A percentile compares a stretch with the other conserved stretches of the same genome.
Evolutionary conservation across 2,113 vertebrate species (phyloP).

Genomic region (Gymnocephalus cernua): DNA sequence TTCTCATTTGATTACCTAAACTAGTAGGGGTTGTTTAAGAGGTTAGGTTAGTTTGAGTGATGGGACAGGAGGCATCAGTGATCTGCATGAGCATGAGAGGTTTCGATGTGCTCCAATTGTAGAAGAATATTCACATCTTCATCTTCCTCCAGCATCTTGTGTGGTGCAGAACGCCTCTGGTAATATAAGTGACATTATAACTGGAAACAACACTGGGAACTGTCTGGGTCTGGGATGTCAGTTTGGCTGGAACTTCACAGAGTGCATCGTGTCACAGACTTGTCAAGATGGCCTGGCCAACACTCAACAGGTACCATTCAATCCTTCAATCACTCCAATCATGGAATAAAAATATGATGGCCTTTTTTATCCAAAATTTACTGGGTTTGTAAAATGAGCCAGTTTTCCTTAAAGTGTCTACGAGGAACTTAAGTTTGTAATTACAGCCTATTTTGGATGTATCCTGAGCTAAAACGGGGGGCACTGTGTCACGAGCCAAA

Average conservation of each 20-base stretch:
- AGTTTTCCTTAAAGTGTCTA: neutral
- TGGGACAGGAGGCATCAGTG: neutral
- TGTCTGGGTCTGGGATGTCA: slow-evolving; percentile 78
- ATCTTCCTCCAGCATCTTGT: slow-evolving; percentile 67
- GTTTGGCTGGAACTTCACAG: slow-evolving; percentile 84
- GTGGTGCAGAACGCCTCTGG: slow-evolving; percentile 82
- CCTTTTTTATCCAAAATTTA: neutral
- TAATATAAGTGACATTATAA: slow-evolving; percentile 73
- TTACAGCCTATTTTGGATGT: too few species aligned
- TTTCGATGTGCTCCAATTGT: neutral
- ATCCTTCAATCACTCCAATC: neutral
- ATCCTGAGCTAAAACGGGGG: too few species aligned
- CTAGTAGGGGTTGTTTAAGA: neutral
- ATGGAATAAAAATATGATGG: neutral
- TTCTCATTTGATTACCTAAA: neutral
- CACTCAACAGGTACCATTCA: slow-evolving; percentile 68
- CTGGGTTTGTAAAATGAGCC: neutral
- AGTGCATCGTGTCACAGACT: slow-evolving; percentile 60
- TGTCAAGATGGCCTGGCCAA: slow-evolving; percentile 80
- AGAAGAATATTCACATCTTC: neutral
- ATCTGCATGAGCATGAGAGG: neutral
- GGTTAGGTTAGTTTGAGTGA: neutral
- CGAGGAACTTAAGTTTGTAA: too few species aligned
- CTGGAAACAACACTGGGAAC: slow-evolving; percentile 56
- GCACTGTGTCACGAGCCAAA: too few species aligned